These are phyloP conservation scores for Ichneumon xanthorius DNA, from an alignment of 2,888 invertebrate genomes.

Conservation along the genomic window DNA sequence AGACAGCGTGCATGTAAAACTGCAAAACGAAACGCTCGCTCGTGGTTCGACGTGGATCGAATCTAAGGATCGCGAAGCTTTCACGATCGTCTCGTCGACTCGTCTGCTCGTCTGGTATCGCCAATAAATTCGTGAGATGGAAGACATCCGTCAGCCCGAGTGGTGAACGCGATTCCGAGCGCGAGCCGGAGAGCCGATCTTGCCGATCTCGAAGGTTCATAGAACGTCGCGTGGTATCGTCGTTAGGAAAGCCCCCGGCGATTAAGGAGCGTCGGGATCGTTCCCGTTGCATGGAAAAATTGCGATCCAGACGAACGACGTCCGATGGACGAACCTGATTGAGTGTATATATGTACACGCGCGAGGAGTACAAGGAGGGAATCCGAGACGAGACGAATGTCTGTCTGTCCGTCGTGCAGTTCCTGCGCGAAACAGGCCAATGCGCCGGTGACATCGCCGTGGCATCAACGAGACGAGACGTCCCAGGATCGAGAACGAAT, in stretches of 20 bases:
- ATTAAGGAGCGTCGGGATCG: constrained; percentile 42
- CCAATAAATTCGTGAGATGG: constrained; percentile 71
- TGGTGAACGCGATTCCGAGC: constrained; percentile 46
- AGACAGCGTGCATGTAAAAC: constrained; percentile 18
- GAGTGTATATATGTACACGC: constrained; percentile 7
- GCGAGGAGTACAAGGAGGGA: constrained; percentile 1
- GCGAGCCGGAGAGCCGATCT: constrained; percentile 35
- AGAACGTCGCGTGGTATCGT: constrained; percentile 55
- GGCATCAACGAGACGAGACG: constrained; percentile 46
- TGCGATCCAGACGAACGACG: constrained; percentile 29
- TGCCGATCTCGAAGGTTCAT: constrained; percentile 24
- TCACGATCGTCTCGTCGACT: constrained; percentile 41
- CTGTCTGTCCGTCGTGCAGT: constrained; percentile 23
- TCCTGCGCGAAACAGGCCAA: constrained; percentile 31
- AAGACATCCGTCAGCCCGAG: constrained; percentile 68
- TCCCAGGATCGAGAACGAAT: constrained; percentile 46
- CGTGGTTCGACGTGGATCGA: constrained; percentile 42
- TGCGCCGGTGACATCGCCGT: constrained; percentile 18
- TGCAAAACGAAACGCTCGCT: constrained; percentile 30
- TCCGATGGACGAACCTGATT: constrained; percentile 47
- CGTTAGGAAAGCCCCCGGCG: constrained; percentile 51
- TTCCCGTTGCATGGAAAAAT: constrained; percentile 41
- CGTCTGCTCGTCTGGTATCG: constrained; percentile 50
- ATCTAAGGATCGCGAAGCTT: constrained; percentile 33
- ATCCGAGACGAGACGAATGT: constrained; percentile 29